phyloP scores from a whole-genome alignment of 2,113 vertebrate genomes.

The Lathamus discolor region DNA sequence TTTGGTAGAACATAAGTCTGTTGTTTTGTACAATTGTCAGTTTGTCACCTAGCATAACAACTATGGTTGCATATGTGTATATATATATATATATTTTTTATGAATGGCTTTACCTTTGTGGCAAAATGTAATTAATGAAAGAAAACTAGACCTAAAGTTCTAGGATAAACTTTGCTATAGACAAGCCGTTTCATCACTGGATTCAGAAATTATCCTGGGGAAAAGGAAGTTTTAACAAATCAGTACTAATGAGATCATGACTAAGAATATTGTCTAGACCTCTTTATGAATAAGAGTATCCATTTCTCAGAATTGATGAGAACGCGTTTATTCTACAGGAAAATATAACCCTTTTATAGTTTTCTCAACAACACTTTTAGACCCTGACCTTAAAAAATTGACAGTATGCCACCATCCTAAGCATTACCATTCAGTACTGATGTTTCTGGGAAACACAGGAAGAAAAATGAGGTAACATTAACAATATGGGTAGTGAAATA shows the following conservation, averaged over 20 bases:
- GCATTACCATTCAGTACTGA: not conserved
- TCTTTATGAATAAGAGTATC: not conserved
- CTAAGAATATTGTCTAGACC: not conserved
- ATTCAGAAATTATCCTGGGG: not conserved
- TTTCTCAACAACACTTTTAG: not conserved
- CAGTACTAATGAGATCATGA: not conserved
- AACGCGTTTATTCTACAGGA: not conserved
- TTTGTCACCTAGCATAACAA: not conserved
- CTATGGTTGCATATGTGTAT: rapidly evolving
- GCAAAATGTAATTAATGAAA: not conserved
- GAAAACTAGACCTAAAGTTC: not conserved
- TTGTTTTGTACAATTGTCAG: not conserved
- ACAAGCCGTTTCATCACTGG: not conserved
- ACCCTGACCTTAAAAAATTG: not conserved
- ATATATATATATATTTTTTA: not conserved
- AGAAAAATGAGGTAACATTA: not conserved
- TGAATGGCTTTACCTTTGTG: not conserved
- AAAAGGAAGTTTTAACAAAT: not conserved
- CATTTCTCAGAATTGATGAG: not conserved
- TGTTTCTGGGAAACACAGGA: not conserved
- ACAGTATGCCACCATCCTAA: not conserved
- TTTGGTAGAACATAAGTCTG: not conserved
- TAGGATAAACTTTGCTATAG: not conserved
- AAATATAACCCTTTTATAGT: not conserved
- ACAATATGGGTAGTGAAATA: not conserved